A percentile compares a stretch with the other conserved stretches of the same genome.
These are phyloP conservation scores for Anableps anableps DNA, from an alignment of 2,797 vertebrate species.

Conservation along the genomic window DNA sequence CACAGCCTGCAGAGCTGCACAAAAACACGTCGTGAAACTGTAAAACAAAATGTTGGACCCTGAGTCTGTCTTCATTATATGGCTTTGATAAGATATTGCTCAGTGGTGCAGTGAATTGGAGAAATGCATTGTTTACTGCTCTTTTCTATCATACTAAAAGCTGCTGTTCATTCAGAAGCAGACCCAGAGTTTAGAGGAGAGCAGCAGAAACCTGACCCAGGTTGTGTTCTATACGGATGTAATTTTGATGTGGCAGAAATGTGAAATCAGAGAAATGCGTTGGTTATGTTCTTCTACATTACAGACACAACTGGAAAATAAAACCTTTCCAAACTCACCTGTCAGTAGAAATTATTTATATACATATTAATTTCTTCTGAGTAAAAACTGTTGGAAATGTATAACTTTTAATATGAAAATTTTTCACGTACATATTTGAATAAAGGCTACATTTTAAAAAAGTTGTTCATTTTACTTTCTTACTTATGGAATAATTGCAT, in stretches of 20 bases:
- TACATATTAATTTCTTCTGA: not conserved
- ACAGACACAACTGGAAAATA: not conserved
- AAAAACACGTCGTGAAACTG: constrained; percentile 23
- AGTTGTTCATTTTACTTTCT: not conserved
- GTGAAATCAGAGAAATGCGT: not conserved
- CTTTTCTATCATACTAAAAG: constrained; percentile 12
- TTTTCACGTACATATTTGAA: not conserved
- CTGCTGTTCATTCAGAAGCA: constrained; percentile 12
- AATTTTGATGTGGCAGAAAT: constrained; percentile 14
- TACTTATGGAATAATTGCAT: not conserved
- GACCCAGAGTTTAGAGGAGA: constrained; percentile 13
- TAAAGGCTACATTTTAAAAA: not conserved
- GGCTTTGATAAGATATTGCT: constrained; percentile 50
- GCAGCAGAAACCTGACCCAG: constrained; percentile 21
- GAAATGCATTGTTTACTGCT: constrained; percentile 44
- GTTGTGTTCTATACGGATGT: constrained; percentile 2
- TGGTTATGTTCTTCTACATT: not conserved
- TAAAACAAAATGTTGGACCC: constrained; percentile 29
- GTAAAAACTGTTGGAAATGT: not conserved
- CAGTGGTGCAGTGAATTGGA: constrained; percentile 28
- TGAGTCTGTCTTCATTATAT: constrained; percentile 30
- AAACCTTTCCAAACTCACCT: not conserved
- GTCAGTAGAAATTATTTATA: not conserved
- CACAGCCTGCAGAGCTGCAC: constrained; percentile 22
- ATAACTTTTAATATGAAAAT: not conserved